Percentiles rank a stretch among this genome's conserved stretches.
These are phyloP conservation scores for Desoria tigrina DNA, from an alignment of 2,888 invertebrate genomes.

Conservation along the genomic window DNA sequence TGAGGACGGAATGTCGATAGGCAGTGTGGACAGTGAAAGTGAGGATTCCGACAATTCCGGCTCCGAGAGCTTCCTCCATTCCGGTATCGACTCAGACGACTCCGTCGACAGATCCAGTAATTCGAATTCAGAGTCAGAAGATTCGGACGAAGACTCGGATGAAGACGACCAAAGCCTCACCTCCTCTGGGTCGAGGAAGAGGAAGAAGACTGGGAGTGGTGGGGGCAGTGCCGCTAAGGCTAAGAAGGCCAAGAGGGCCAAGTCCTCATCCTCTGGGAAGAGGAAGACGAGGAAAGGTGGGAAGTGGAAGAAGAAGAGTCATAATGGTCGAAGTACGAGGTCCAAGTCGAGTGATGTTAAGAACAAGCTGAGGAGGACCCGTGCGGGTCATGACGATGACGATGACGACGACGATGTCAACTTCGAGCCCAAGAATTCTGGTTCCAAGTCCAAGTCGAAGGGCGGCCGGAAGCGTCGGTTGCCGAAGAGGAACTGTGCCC, in stretches of 20 bases:
- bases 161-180: slow-evolving; percentile 33
- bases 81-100: slow-evolving; percentile 26
- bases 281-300: slow-evolving; percentile 56
- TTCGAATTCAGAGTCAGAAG: slow-evolving; percentile 26
- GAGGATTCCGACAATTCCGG: slow-evolving; percentile 36
- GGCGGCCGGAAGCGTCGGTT: slow-evolving; percentile 37
- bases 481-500: slow-evolving; percentile 50
- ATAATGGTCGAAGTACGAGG: slow-evolving; percentile 55
- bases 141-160: slow-evolving; percentile 31
- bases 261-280: slow-evolving; percentile 47
- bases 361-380: slow-evolving; percentile 18
- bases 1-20: slow-evolving; percentile 44
- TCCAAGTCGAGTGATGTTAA: slow-evolving; percentile 40
- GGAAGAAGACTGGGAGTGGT: slow-evolving; percentile 25
- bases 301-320: slow-evolving; percentile 53
- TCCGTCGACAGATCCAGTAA: slow-evolving; percentile 23
- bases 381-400: slow-evolving; percentile 51
- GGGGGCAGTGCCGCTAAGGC: slow-evolving; percentile 8
- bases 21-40: slow-evolving; percentile 45
- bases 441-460: slow-evolving; percentile 15
- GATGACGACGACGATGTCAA: slow-evolving; percentile 43
- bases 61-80: slow-evolving; percentile 34
- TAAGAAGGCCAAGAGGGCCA: background rate
- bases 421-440: slow-evolving; percentile 33
- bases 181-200: slow-evolving; percentile 32